These are phyloP conservation scores for Gortyna flavago DNA, from an alignment of 2,888 invertebrate genomes.

Conservation along the genomic window DNA sequence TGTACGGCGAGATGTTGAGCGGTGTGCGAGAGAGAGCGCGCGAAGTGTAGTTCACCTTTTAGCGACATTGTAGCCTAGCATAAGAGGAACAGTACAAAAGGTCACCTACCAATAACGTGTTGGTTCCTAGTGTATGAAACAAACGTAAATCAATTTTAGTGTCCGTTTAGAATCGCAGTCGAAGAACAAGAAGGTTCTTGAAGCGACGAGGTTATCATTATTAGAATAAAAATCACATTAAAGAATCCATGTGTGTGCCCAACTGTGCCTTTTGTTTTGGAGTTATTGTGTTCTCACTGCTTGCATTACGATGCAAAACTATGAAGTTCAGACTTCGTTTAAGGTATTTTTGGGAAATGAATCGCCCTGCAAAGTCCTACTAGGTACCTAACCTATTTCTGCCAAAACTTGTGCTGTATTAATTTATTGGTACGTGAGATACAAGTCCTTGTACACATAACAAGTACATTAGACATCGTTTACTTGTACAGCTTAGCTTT, in stretches of 20 bases:
- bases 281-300: not conserved
- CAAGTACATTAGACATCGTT: no score
- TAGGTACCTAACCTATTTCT: not conserved
- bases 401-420: not conserved
- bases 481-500: no score
- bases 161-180: conserved; percentile 3
- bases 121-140: conserved; percentile 1
- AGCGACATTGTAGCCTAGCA: no score
- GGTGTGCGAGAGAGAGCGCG: no score
- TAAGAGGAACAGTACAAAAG: no score
- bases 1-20: no score
- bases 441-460: no score
- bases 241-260: not conserved
- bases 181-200: conserved; percentile 12
- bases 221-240: conserved; percentile 49
- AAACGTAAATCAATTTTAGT: conserved; percentile 37
- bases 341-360: not conserved
- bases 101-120: not conserved
- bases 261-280: conserved; percentile 38
- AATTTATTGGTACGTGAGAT: no score
- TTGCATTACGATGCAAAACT: not conserved
- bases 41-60: no score
- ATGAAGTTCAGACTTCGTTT: not conserved
- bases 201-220: conserved; percentile 18
- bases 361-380: not conserved